phyloP scores from a whole-genome alignment of 2,888 invertebrate genomes.

The Thelaira solivaga region DNA sequence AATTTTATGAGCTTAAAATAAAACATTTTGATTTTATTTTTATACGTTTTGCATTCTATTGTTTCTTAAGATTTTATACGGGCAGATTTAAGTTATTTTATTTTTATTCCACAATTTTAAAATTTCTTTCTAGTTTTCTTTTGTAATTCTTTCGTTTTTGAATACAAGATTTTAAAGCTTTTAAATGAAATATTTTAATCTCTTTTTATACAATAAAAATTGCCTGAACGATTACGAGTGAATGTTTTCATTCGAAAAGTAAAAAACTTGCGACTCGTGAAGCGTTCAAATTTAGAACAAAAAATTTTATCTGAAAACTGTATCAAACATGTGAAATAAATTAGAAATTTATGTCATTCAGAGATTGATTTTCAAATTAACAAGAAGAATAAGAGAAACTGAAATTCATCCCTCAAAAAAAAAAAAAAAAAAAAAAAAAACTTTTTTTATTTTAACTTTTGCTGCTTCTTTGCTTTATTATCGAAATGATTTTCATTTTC shows the following conservation, averaged over 20 bases:
- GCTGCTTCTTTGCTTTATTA: background rate
- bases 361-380: constrained; percentile 43
- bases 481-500: too few species aligned
- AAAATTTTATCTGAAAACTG: background rate
- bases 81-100: constrained; percentile 25
- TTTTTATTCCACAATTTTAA: background rate
- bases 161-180: too few species aligned
- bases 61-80: constrained; percentile 14
- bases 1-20: constrained; percentile 64
- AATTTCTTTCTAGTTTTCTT: too few species aligned
- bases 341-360: constrained; percentile 41
- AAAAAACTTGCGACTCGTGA: too few species aligned
- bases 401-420: constrained; percentile 18
- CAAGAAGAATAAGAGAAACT: background rate
- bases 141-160: too few species aligned
- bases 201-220: too few species aligned
- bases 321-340: constrained; percentile 10
- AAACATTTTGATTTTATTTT: constrained; percentile 34
- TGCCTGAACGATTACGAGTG: too few species aligned
- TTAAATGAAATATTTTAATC: too few species aligned
- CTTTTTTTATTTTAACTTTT: background rate
- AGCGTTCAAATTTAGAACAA: too few species aligned
- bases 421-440: too few species aligned
- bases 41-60: constrained; percentile 13
- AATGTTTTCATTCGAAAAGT: background rate